A percentile compares a stretch with the other conserved stretches of the same genome.
Evolutionary conservation across 1,140 invertebrate genomes (phyloP).

Genomic region (Theocolax elegans): DNA sequence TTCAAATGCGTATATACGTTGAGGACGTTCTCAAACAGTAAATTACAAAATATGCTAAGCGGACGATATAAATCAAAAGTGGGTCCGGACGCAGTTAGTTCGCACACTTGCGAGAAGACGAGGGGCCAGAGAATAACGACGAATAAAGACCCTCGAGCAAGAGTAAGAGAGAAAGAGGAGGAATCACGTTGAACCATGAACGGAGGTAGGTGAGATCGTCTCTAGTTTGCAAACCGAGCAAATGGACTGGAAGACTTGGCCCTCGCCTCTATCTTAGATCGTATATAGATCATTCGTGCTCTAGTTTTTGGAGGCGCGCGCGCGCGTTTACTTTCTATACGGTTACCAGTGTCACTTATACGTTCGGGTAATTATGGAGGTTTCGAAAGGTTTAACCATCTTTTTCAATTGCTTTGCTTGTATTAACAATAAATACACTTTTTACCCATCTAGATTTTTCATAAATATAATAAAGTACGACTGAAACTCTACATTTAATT

Average conservation of each 20-base stretch:
- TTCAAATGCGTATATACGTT: constrained; percentile 55
- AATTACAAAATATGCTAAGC: constrained; percentile 63
- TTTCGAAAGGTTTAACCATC: no score
- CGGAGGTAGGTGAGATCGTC: not conserved
- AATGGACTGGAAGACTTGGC: constrained; percentile 57
- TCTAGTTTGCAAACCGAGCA: constrained; percentile 61
- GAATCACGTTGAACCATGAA: no score
- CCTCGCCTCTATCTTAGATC: not conserved
- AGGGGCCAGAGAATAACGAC: not conserved
- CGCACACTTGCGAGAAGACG: constrained; percentile 6
- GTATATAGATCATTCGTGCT: constrained; percentile 15
- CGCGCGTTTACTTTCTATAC: not conserved
- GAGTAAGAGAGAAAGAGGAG: not conserved
- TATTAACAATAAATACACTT: no score
- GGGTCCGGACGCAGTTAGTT: constrained; percentile 44
- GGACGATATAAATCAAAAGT: constrained; percentile 65
- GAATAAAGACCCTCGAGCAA: not conserved
- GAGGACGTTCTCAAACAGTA: constrained; percentile 61
- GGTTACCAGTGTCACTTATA: no score
- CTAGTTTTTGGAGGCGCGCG: not conserved
- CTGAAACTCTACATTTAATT: no score
- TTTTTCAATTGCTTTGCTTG: no score
- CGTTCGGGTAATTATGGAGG: no score
- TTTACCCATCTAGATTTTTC: no score
- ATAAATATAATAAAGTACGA: no score